A percentile compares a stretch with the other conserved stretches of the same genome.
Conservation (phyloP, 2,888 invertebrate species). For the Heliconius aoede region DNA sequence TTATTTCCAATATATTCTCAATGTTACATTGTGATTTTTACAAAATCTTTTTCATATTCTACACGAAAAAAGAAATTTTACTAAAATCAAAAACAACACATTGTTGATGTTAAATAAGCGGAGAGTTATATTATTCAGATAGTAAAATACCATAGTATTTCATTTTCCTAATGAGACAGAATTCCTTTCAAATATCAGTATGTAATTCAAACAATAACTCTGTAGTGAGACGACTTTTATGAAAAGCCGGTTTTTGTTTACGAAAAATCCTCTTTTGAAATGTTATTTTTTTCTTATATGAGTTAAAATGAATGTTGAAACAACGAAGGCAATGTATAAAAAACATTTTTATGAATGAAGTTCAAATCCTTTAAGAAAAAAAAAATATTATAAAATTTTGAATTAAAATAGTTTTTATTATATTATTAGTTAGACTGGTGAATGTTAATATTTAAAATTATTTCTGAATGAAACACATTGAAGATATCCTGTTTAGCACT, state of each 20-base stretch:
- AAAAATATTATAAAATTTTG: too few relatives aligned
- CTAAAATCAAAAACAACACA: neutral
- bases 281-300: neutral
- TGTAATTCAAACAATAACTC: slow-evolving; percentile 23
- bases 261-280: slow-evolving; percentile 5
- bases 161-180: slow-evolving; percentile 25
- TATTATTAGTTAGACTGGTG: too few relatives aligned
- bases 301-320: slow-evolving; percentile 3
- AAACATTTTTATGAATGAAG: too few relatives aligned
- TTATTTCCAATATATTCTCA: too few relatives aligned
- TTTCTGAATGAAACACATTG: too few relatives aligned
- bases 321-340: neutral
- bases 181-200: slow-evolving; percentile 11
- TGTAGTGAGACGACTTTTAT: slow-evolving; percentile 13
- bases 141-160: slow-evolving; percentile 11
- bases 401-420: too few relatives aligned
- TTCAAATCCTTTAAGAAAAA: too few relatives aligned
- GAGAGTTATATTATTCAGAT: neutral
- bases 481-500: too few relatives aligned
- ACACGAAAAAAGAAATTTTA: neutral
- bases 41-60: neutral
- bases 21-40: too few relatives aligned
- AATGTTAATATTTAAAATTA: too few relatives aligned
- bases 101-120: slow-evolving; percentile 13
- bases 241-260: slow-evolving; percentile 3